Conservation (phyloP, 1,140 invertebrate species). For the Neoseiulus cucumeris region DNA sequence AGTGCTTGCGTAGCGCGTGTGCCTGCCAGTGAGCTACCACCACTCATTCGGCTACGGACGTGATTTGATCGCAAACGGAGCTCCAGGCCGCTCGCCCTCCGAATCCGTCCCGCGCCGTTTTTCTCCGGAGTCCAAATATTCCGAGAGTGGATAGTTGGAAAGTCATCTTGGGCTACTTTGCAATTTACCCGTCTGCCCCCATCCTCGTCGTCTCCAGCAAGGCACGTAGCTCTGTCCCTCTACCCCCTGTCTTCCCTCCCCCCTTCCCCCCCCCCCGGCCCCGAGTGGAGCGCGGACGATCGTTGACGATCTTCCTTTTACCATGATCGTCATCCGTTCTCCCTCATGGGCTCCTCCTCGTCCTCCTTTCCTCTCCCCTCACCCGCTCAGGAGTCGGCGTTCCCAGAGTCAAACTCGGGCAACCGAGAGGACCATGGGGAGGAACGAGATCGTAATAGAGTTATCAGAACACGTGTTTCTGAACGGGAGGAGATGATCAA, state of each 20-base stretch:
- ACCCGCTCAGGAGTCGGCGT: neutral
- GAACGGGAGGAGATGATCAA: neutral
- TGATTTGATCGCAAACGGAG: no score
- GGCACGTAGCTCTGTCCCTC: no score
- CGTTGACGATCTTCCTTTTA: neutral
- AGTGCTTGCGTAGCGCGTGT: no score
- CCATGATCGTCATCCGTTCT: neutral
- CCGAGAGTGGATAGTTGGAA: neutral
- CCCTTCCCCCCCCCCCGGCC: no score
- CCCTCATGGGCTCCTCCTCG: neutral
- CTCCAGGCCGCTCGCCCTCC: no score
- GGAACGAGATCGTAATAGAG: conserved; percentile 3
- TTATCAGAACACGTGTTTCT: conserved; percentile 11
- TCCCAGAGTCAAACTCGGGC: neutral
- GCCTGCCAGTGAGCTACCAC: no score
- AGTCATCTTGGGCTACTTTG: neutral
- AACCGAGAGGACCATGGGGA: neutral
- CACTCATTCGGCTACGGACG: no score
- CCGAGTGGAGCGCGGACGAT: no score
- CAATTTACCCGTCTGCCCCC: neutral
- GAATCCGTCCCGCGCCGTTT: no score
- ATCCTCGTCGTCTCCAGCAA: no score
- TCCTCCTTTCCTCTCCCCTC: neutral
- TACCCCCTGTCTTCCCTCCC: no score
- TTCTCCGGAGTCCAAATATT: no score